phyloP scores from a whole-genome alignment of 1,140 invertebrate species.

The Harpegnathos saltator region DNA sequence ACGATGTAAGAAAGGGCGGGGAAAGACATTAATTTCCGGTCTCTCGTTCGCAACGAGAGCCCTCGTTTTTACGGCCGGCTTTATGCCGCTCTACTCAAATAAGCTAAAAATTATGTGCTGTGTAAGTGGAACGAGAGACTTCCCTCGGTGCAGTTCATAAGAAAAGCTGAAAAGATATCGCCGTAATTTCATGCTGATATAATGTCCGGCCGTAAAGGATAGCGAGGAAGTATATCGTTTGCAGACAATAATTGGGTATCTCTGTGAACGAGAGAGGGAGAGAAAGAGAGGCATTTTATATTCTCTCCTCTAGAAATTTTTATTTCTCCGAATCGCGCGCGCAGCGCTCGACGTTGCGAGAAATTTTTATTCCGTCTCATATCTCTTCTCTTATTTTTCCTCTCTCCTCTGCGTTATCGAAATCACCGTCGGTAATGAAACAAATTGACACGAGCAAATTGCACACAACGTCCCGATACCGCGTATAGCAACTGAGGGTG shows the following conservation, averaged over 20 bases:
- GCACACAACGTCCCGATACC: background rate
- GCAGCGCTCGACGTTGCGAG: too few species aligned
- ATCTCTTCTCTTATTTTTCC: background rate
- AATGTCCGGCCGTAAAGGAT: constrained; percentile 28
- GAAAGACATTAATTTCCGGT: constrained; percentile 71
- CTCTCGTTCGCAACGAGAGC: constrained; percentile 58
- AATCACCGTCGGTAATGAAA: background rate
- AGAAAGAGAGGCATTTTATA: background rate
- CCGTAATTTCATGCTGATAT: constrained; percentile 41
- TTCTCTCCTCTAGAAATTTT: background rate
- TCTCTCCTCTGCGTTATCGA: background rate
- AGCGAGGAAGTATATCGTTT: background rate
- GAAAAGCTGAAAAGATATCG: constrained; percentile 41
- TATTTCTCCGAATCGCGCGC: background rate
- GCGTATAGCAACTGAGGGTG: background rate
- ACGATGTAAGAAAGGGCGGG: constrained; percentile 46
- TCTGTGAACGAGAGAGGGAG: background rate
- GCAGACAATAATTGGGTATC: constrained; percentile 41
- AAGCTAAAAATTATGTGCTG: constrained; percentile 67
- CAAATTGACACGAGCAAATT: background rate
- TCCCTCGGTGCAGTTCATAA: background rate
- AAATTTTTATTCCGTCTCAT: background rate
- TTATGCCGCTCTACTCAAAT: constrained; percentile 63
- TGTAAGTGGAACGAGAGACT: constrained; percentile 52
- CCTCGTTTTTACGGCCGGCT: constrained; percentile 68